Evolutionary conservation across 2,888 invertebrate species (phyloP), one percentile per base, ranked within the genome.

Genomic region (Apocheima hispidaria): DNA sequence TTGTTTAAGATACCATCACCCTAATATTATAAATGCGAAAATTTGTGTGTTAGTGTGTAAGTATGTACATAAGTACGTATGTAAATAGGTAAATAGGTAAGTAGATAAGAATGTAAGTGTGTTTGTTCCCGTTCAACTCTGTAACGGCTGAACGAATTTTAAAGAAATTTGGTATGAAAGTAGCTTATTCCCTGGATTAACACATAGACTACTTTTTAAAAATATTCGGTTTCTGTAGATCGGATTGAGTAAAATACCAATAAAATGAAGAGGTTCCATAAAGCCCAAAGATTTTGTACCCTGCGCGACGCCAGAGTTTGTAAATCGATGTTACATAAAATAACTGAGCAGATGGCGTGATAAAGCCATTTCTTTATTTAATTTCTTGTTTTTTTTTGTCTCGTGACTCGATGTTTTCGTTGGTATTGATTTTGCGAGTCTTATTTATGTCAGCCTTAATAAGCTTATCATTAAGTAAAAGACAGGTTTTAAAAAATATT

Each of bases 341-440:
- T 1, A 4, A 12, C 38, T 21, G 51, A 58, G 23, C 58, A 58
- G 51, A 58, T 58, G 58, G 51, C 58, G 28, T 58, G 58, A 58
- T 58, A 28, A 58, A 58, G 58, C 58, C 51, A 9, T 52, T 58
- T 51, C 30, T 46, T 44, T 46, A 18, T 44, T 30, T 26, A 44
- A 35, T 43, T 16, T 51, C 40, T 14, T 33, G 20, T 38, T 28
- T 28, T 38, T n/a, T 28, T 35, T 57, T 43, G 30, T 58, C 20
- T 28, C 36, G 36, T 43, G 35, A 18, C 28, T 28, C 20, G 5
- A 16, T 35, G 50, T 43, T 57, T 35, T 57, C 12, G 43, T 35
- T n/a, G 10, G n/a, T 14, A 43, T 54, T 36, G 55, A 48, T 28
- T 49, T 54, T 26, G 23, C 33, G 30, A 40, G 21, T 30, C 9